phyloP scores from a whole-genome alignment of 2,797 vertebrate species.

The Microctenopoma lineatum region DNA sequence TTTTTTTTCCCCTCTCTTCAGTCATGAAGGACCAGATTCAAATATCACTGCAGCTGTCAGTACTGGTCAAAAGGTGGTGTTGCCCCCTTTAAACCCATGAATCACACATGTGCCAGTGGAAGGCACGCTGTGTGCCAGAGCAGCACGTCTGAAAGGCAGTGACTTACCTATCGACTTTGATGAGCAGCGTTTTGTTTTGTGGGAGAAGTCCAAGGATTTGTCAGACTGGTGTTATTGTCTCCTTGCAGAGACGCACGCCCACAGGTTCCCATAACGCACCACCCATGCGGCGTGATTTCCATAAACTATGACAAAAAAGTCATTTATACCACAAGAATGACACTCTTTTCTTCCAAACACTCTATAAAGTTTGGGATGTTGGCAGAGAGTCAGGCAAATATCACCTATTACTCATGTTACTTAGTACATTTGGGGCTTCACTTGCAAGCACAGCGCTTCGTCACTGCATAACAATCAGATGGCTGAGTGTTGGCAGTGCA shows the following conservation, averaged over 20 bases:
- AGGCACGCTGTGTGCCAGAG: constrained; percentile 15
- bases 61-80: neutral
- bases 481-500: constrained; percentile 84
- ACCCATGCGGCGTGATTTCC: constrained; percentile 67
- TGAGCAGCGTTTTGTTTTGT: constrained; percentile 29
- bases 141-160: constrained; percentile 34
- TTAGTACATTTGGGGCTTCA: constrained; percentile 86
- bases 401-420: constrained; percentile 87
- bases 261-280: constrained; percentile 58
- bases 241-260: constrained; percentile 53
- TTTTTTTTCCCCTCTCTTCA: neutral
- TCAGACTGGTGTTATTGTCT: constrained; percentile 56
- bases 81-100: constrained; percentile 2
- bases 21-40: constrained; percentile 2
- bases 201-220: constrained; percentile 51
- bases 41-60: constrained; percentile 1
- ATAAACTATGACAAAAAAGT: constrained; percentile 66
- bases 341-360: constrained; percentile 70
- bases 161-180: constrained; percentile 50
- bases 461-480: constrained; percentile 87
- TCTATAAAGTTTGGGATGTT: constrained; percentile 75
- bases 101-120: constrained; percentile 16
- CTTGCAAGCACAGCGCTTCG: constrained; percentile 84
- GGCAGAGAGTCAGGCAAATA: constrained; percentile 81
- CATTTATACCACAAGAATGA: constrained; percentile 73